Evolutionary conservation across 2,888 invertebrate genomes (phyloP).

Genomic region (Lycaena phlaeas): DNA sequence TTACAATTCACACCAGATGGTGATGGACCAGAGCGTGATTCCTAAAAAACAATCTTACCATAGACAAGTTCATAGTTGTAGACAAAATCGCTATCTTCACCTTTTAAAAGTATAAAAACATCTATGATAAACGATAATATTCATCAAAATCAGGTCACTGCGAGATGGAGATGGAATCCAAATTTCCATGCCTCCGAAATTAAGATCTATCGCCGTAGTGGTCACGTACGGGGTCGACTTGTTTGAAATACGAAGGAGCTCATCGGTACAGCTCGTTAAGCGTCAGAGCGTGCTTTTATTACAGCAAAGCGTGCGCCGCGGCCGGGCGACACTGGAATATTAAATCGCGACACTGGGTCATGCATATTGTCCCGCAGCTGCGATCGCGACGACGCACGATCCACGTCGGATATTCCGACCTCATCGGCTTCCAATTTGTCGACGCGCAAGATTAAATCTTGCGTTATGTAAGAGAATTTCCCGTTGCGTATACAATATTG

Average conservation of each 20-base stretch:
- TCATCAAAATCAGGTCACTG: conserved; percentile 3
- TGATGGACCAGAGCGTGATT: too few relatives aligned
- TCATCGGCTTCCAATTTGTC: not conserved
- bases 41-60: too few relatives aligned
- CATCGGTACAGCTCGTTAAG: conserved; percentile 68
- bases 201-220: conserved; percentile 43
- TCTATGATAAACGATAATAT: conserved; percentile 1
- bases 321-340: conserved; percentile 62
- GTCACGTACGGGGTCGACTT: conserved; percentile 63
- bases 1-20: too few relatives aligned
- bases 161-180: conserved; percentile 29
- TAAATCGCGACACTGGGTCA: conserved; percentile 59
- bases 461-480: conserved; percentile 9
- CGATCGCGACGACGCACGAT: too few relatives aligned
- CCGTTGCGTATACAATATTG: not conserved
- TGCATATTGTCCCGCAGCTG: conserved; percentile 52
- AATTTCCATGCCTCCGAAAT: conserved; percentile 48
- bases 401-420: too few relatives aligned
- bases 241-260: conserved; percentile 70
- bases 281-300: conserved; percentile 70
- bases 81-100: too few relatives aligned
- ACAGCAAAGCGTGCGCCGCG: conserved; percentile 57
- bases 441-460: conserved; percentile 35
- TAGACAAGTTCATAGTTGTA: too few relatives aligned
- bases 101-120: too few relatives aligned